Conservation (phyloP, 2,797 vertebrate species). For the Natrix natrix region DNA sequence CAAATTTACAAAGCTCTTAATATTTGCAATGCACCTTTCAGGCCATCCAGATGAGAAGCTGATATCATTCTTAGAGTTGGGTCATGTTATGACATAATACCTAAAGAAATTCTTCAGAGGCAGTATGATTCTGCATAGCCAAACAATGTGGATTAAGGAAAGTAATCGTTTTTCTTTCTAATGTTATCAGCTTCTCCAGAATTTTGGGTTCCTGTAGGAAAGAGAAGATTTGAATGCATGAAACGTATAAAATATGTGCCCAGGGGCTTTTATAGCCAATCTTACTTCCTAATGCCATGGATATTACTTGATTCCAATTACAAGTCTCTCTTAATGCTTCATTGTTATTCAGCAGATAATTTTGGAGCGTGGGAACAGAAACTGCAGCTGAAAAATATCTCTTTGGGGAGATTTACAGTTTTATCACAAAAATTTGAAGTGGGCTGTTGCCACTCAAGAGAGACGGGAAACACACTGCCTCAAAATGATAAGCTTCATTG, state of each 20-base stretch:
- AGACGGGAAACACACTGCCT: background rate
- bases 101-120: background rate
- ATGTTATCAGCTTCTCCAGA: background rate
- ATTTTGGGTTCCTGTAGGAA: background rate
- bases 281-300: background rate
- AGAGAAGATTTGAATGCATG: background rate
- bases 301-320: background rate
- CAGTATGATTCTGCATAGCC: background rate
- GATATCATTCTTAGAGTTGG: background rate
- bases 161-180: background rate
- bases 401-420: background rate
- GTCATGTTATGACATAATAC: background rate
- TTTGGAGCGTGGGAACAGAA: background rate
- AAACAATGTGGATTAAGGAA: background rate
- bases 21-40: background rate
- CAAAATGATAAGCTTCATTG: background rate
- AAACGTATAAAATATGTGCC: background rate
- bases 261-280: background rate
- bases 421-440: background rate
- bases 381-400: background rate
- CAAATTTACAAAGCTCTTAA: background rate
- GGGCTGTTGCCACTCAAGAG: background rate
- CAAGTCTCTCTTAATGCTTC: background rate
- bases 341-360: background rate
- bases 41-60: background rate